Conservation (phyloP, 2,797 vertebrate genomes). For the Lindbergichthys nudifrons region DNA sequence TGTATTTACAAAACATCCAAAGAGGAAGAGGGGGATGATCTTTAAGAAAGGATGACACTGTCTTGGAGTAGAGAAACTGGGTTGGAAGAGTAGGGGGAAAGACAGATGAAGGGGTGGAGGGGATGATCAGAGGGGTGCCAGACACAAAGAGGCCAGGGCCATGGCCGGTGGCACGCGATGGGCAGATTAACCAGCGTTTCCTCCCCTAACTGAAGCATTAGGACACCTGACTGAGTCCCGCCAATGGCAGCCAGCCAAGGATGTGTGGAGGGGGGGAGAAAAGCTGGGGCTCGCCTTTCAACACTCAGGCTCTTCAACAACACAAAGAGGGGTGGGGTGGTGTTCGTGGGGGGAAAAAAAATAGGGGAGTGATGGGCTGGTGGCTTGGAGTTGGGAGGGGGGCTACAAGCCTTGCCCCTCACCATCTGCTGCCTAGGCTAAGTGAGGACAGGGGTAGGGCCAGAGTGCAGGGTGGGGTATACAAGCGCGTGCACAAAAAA, state of each 20-base stretch:
- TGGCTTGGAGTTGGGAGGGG: constrained; percentile 70
- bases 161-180: constrained; percentile 83
- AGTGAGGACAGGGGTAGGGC: constrained; percentile 81
- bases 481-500: constrained; percentile 55
- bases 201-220: constrained; percentile 84
- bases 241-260: constrained; percentile 82
- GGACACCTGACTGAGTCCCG: constrained; percentile 83
- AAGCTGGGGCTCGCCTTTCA: constrained; percentile 79
- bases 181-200: constrained; percentile 84
- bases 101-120: constrained; percentile 81
- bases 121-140: constrained; percentile 81
- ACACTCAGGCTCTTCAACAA: constrained; percentile 75
- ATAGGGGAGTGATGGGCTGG: constrained; percentile 66
- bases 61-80: constrained; percentile 72
- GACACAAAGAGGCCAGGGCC: constrained; percentile 82
- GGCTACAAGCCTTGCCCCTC: constrained; percentile 79
- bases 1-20: constrained; percentile 13
- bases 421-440: constrained; percentile 89
- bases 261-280: constrained; percentile 61
- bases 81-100: constrained; percentile 69
- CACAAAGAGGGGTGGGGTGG: constrained; percentile 80
- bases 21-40: constrained; percentile 55
- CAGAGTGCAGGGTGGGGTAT: constrained; percentile 63
- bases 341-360: constrained; percentile 36
- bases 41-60: constrained; percentile 66